Evolutionary conservation across 2,113 vertebrate species (phyloP).

Genomic region (Podiceps cristatus): DNA sequence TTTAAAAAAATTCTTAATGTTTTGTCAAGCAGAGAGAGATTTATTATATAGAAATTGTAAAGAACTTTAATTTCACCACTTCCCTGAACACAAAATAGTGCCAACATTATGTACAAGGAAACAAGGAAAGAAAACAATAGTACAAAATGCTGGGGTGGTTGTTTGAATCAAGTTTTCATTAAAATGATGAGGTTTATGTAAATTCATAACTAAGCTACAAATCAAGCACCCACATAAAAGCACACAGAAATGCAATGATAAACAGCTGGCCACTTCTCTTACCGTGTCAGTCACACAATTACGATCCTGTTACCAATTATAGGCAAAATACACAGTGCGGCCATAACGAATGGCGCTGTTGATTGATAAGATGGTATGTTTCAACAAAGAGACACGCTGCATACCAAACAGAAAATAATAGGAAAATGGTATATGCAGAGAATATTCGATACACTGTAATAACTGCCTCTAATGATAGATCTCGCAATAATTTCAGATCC

Average conservation of each 20-base stretch:
- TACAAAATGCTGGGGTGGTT: background rate
- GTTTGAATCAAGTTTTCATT: background rate
- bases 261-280: background rate
- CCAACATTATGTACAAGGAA: background rate
- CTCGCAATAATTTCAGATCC: background rate
- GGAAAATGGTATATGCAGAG: background rate
- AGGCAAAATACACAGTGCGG: background rate
- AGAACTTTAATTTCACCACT: background rate
- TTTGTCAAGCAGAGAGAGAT: background rate
- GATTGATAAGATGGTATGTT: background rate
- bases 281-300: background rate
- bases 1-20: background rate
- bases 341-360: background rate
- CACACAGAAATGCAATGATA: background rate
- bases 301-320: background rate
- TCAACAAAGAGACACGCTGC: background rate
- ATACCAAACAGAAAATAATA: background rate
- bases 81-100: background rate
- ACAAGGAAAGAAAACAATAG: background rate
- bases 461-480: background rate
- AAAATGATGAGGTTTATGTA: background rate
- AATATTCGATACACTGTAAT: fast-evolving
- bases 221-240: background rate
- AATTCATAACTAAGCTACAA: background rate
- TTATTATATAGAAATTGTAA: background rate